A percentile compares a stretch with the other conserved stretches of the same genome.
These are phyloP conservation scores for Ciconia nigra DNA, from an alignment of 2,797 vertebrate species.

Conservation along the genomic window DNA sequence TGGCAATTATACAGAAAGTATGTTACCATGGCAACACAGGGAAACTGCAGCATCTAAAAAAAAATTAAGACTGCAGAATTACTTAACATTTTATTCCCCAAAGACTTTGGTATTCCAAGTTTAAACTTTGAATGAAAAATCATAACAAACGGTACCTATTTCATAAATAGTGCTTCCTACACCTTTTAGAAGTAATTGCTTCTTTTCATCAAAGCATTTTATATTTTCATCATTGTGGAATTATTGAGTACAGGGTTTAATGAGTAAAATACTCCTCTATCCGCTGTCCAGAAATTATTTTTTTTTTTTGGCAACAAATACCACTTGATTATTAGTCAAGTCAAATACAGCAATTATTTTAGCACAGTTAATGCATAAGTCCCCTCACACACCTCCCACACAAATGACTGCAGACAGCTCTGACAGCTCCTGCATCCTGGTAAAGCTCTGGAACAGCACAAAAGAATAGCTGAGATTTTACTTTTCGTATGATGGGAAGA, in stretches of 20 bases:
- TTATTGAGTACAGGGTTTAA: neutral
- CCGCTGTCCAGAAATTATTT: neutral
- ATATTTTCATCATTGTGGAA: neutral
- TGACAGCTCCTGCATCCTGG: neutral
- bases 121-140: slow-evolving; percentile 24
- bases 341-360: slow-evolving; percentile 36
- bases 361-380: slow-evolving; percentile 1
- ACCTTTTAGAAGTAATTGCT: slow-evolving; percentile 18
- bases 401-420: slow-evolving; percentile 18
- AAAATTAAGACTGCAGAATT: slow-evolving; percentile 42
- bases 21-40: slow-evolving; percentile 38
- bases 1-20: slow-evolving; percentile 54
- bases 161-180: slow-evolving; percentile 55
- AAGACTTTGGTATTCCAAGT: neutral
- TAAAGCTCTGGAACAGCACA: neutral
- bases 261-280: neutral
- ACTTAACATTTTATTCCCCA: slow-evolving; percentile 57
- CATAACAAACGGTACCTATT: slow-evolving; percentile 18
- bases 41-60: slow-evolving; percentile 52
- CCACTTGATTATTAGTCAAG: slow-evolving; percentile 32
- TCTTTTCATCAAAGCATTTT: slow-evolving; percentile 25
- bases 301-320: neutral
- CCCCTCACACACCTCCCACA: slow-evolving; percentile 35
- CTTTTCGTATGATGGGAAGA: neutral
- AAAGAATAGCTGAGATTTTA: slow-evolving; percentile 10